Evolutionary conservation across 2,797 vertebrate genomes (phyloP).

Genomic region (Streptopelia turtur): DNA sequence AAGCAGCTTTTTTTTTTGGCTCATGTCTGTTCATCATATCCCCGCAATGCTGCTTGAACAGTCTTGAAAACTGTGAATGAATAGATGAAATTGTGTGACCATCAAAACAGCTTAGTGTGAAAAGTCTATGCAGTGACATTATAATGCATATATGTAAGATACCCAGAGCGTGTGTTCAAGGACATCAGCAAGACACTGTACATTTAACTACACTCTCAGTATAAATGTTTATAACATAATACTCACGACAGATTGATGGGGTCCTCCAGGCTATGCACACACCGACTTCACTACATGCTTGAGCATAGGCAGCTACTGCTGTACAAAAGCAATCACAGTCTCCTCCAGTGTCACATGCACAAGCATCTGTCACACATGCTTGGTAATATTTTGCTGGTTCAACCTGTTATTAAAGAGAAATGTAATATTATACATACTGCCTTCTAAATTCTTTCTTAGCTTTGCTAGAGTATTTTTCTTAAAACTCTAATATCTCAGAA

Average conservation of each 20-base stretch:
- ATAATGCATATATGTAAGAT: background rate
- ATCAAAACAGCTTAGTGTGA: background rate
- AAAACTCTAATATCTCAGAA: background rate
- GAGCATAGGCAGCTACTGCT: slow-evolving; percentile 88
- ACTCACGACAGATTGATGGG: slow-evolving; percentile 91
- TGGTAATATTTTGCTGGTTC: slow-evolving; percentile 87
- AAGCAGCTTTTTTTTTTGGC: background rate
- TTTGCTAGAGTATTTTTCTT: background rate
- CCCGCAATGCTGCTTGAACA: background rate
- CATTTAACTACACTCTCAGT: background rate
- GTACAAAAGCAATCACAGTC: slow-evolving; percentile 96
- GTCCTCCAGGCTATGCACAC: slow-evolving; percentile 88
- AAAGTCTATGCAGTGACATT: background rate
- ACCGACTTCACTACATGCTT: slow-evolving; percentile 85
- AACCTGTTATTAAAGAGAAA: slow-evolving; percentile 77
- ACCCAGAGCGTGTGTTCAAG: background rate
- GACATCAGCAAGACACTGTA: background rate
- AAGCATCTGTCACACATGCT: slow-evolving; percentile 90
- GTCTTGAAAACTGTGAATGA: background rate
- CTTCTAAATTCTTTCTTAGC: background rate
- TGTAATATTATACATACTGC: background rate
- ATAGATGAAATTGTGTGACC: background rate
- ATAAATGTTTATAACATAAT: background rate
- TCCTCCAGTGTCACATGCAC: slow-evolving; percentile 90
- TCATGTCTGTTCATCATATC: background rate